Conservation (phyloP, 2,888 invertebrate genomes). For the Archips xylosteana region DNA sequence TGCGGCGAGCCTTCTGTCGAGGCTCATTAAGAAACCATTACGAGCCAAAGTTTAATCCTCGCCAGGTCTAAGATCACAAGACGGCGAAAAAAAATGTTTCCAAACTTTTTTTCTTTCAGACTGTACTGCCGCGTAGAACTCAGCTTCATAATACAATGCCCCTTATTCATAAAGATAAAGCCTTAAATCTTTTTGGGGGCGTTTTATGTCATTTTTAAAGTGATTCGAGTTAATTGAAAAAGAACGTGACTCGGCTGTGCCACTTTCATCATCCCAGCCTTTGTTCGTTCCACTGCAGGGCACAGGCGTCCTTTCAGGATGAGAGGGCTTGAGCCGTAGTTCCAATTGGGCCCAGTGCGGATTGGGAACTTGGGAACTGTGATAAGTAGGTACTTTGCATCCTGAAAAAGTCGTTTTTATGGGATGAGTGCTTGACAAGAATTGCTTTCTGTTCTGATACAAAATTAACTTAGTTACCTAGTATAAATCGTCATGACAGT, state of each 20-base stretch:
- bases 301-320: no score
- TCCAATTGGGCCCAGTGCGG: no score
- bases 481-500: no score
- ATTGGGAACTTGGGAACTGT: no score
- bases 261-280: no score
- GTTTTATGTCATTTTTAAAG: constrained; percentile 25
- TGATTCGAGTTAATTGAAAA: constrained; percentile 21
- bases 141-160: constrained; percentile 17
- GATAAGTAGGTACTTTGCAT: not conserved
- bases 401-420: not conserved
- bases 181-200: constrained; percentile 23
- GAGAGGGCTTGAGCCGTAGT: no score
- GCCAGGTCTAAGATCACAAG: constrained; percentile 44
- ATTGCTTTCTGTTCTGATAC: not conserved
- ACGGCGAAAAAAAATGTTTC: constrained; percentile 44
- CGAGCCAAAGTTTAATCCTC: constrained; percentile 55
- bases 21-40: constrained; percentile 76
- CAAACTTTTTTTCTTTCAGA: constrained; percentile 35
- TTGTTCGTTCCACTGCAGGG: no score
- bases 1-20: constrained; percentile 59
- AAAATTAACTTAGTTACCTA: no score
- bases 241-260: no score
- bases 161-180: constrained; percentile 27
- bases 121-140: constrained; percentile 31
- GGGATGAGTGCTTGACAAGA: not conserved